Evolutionary conservation across 2,797 vertebrate genomes (phyloP), one percentile per base, ranked within the genome.

Genomic region (Numenius phaeopus): DNA sequence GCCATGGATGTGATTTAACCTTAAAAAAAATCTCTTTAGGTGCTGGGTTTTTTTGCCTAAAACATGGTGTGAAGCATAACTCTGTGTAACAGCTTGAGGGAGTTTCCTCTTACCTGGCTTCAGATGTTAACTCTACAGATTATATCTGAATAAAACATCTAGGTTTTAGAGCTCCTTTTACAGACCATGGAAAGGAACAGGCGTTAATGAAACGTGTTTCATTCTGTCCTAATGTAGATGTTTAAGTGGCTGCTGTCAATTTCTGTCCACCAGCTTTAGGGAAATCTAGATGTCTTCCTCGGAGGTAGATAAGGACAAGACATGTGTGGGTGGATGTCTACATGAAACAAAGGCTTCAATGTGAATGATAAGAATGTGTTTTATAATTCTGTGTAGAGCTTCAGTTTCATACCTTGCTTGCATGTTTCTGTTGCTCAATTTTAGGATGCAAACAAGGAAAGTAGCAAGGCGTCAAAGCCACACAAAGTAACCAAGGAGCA

Each of bases 401-500:
- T 76, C 65, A 14, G 3, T 88, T 90, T 81, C 64, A 81, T 83
- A 69, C 54, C 75, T 83, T 14, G 47, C 52, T 81, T 83, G 90
- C 22, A 1, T 87, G 59, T 94, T 66, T 96, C 42, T 96, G 50
- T 81, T 90, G 47, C 76, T 93, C 83, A 73, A 57, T 87, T 95
- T 98, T 92, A 99, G 99, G 98, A 99, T 27, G 98, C 97, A 55
- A 98, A 96, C 96, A 98, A 98, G 90, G 98, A 98, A 70, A 98
- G 99, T 83, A 98, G 98, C 96, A 99, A 99, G 98, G 98, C 98
- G 54, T 98, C 99, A 85, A 99, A 99, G 97, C 98, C 99, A 2
- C 99, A 99, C 98, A 99, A 99, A 92, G 97, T 99, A 59, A 98
- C 99, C 96, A 99, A 99, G 98, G 99, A 99, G 95, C 99, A 99